Base-by-base conservation (phyloP, 2,888 invertebrate species). In the Polymixis lichenea region DNA sequence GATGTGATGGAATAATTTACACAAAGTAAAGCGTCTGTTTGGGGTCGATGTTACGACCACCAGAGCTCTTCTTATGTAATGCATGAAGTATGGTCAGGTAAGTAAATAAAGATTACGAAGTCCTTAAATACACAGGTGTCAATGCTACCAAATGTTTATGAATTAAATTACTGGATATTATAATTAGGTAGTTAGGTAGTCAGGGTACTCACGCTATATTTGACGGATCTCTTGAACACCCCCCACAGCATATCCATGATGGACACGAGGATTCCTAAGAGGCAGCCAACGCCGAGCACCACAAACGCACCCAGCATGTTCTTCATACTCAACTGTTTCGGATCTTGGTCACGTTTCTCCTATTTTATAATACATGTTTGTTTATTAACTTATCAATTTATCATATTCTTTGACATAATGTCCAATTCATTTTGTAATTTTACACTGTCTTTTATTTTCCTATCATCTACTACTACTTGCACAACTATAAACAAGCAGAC, bases 161-260 rank as follows among this genome's bases (percentile, higher is more conserved):
- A 49, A 65, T 28, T 22, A 49, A 51, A 38, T 15, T 1, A 67
- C 0, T 13, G 0, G 19, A 8, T 38, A 15, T 51, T 25, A 55
- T 72, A 8, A 46, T 22, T 72, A 72, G 17, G 17, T 51, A 72
- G 17, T 22, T 72, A 72, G 17, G 17, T 51, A 72, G 17, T n/a
- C 22, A 22, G 22, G 28, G 13, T 74, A 91, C 95, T 94, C 86
- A 96, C 96, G 25, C 91, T 91, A 87, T 96, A 96, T 88, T 96
- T 96, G 46, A 96, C 92, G 17, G 95, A 92, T 56, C 95, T 92
- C 77, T 96, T 96, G 87, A 96, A 96, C 4, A 96, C 95, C 0
- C 96, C 96, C 96, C 96, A 96, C 32, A 96, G 79, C 96, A 96
- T 96, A 68, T 96, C 96, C 9, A 95, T 82, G 9, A 91, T 93